These are phyloP conservation scores for Epiblema foenella DNA, from an alignment of 2,888 invertebrate genomes.

Conservation along the genomic window DNA sequence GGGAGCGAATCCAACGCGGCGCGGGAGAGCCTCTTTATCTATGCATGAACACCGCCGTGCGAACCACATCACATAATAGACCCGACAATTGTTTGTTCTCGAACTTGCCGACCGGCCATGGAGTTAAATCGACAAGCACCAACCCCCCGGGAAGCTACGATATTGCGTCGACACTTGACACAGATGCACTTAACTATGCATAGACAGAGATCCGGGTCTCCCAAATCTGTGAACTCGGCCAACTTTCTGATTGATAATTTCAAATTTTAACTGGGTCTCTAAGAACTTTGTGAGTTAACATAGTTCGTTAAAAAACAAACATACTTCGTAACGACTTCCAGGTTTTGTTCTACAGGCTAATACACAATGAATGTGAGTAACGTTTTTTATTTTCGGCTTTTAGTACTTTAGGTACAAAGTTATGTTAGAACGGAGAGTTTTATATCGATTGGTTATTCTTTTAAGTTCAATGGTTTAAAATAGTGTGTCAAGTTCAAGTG, in stretches of 20 bases:
- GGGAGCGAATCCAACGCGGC: conserved; percentile 60
- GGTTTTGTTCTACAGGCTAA: not conserved
- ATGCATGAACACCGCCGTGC: conserved; percentile 66
- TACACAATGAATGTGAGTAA: not conserved
- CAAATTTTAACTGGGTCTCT: conserved; percentile 57
- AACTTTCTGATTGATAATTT: conserved; percentile 69
- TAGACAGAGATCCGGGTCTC: conserved; percentile 74
- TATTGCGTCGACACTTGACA: conserved; percentile 79
- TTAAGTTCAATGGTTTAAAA: not conserved
- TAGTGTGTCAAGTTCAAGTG: not conserved
- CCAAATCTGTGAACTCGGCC: conserved; percentile 67
- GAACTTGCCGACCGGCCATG: conserved; percentile 57
- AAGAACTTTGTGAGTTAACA: conserved; percentile 32
- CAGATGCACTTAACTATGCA: conserved; percentile 81
- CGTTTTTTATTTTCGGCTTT: not conserved
- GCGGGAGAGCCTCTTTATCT: conserved; percentile 65
- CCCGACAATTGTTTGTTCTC: conserved; percentile 55
- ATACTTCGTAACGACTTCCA: not conserved
- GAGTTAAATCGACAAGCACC: conserved; percentile 67
- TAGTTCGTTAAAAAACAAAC: conserved; percentile 14
- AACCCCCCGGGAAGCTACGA: conserved; percentile 63
- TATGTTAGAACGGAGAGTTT: not conserved
- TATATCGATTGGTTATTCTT: not conserved
- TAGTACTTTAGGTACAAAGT: too few species aligned
- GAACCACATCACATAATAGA: conserved; percentile 48